These are phyloP conservation scores for Coenonympha glycerion DNA, from an alignment of 2,888 invertebrate species.

Conservation along the genomic window DNA sequence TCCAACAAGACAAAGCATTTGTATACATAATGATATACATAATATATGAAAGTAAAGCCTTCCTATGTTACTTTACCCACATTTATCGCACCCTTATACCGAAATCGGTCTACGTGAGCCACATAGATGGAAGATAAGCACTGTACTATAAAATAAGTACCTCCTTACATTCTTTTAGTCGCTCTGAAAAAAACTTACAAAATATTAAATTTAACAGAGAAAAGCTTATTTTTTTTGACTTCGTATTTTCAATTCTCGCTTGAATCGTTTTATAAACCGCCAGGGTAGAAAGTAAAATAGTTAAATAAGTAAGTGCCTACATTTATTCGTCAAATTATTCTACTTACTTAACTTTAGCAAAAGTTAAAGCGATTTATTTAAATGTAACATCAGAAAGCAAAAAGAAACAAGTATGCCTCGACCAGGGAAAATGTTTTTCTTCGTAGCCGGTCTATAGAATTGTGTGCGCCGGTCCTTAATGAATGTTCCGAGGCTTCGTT, in stretches of 20 bases:
- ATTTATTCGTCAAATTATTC: not conserved
- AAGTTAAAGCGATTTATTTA: conserved; percentile 10
- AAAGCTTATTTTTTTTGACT: not conserved
- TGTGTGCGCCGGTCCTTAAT: conserved; percentile 33
- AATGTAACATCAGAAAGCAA: conserved; percentile 12
- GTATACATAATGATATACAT: not conserved
- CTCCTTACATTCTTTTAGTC: not conserved
- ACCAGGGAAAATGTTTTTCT: conserved; percentile 2
- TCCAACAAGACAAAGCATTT: not conserved
- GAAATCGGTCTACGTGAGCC: conserved; percentile 5
- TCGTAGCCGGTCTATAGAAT: conserved; percentile 9
- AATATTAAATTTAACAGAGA: not conserved
- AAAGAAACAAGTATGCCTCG: conserved; percentile 1
- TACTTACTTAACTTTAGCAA: conserved; percentile 2
- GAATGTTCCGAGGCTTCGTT: conserved; percentile 28
- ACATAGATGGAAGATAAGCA: conserved; percentile 8
- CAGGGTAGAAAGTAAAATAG: not conserved
- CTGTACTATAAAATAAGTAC: conserved; percentile 1
- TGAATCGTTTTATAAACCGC: not conserved
- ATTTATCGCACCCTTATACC: conserved; percentile 6
- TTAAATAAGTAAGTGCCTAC: no score
- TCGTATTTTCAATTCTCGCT: not conserved
- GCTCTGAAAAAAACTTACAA: not conserved
- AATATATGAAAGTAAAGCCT: not conserved
- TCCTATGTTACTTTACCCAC: not conserved